Percentiles rank a stretch among this genome's conserved stretches.
These are phyloP conservation scores for Mobula hypostoma DNA, from an alignment of 2,113 vertebrate genomes.

Conservation along the genomic window DNA sequence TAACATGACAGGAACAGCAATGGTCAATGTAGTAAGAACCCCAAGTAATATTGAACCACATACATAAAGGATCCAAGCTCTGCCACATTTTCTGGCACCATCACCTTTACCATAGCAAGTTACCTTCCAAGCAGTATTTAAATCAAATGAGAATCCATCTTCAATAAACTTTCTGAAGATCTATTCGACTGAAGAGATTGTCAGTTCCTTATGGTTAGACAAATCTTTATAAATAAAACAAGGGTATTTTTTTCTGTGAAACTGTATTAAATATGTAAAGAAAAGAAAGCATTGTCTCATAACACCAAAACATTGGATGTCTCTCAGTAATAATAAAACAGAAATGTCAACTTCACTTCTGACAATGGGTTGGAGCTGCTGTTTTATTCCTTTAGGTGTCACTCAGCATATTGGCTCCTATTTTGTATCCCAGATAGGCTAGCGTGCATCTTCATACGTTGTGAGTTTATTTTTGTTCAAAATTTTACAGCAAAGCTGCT, in stretches of 20 bases:
- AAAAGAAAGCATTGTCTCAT: constrained; percentile 58
- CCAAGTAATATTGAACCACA: too few relatives aligned
- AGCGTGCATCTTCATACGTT: constrained; percentile 38
- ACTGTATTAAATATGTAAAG: constrained; percentile 89
- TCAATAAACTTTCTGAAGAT: constrained; percentile 79
- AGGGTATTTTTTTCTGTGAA: constrained; percentile 66
- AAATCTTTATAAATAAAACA: constrained; percentile 75
- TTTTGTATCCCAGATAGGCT: constrained; percentile 57
- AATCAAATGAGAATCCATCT: constrained; percentile 75
- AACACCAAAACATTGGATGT: constrained; percentile 64
- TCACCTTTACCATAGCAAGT: constrained; percentile 45
- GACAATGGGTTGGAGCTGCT: constrained; percentile 57
- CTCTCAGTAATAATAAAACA: constrained; percentile 62
- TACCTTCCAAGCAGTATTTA: constrained; percentile 69
- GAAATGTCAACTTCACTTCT: constrained; percentile 64
- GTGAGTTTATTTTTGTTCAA: not conserved
- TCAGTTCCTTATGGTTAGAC: constrained; percentile 77
- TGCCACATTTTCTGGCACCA: too few relatives aligned
- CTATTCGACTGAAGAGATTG: constrained; percentile 71
- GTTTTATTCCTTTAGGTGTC: constrained; percentile 64
- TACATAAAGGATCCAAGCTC: too few relatives aligned
- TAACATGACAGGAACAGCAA: too few relatives aligned
- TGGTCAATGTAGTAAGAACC: too few relatives aligned
- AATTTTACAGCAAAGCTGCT: not conserved
- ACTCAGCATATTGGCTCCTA: constrained; percentile 52